Evolutionary conservation across 2,113 vertebrate genomes (phyloP).

Genomic region (Gallinago media): DNA sequence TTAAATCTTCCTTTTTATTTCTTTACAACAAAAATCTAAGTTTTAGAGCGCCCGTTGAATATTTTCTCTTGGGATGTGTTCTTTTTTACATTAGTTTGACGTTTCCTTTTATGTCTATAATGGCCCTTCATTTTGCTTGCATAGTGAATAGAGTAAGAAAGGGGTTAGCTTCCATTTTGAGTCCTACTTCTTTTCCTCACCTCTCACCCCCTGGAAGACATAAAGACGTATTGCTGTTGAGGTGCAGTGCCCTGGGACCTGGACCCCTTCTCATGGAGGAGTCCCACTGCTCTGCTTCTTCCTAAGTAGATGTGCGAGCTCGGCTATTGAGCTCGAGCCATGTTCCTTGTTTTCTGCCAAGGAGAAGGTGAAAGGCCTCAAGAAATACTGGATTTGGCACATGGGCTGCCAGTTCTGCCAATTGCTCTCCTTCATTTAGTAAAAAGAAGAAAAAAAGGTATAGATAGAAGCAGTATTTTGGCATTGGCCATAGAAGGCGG

Average conservation of each 20-base stretch:
- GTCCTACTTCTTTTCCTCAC: not conserved
- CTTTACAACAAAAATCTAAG: not conserved
- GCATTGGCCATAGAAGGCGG: not conserved
- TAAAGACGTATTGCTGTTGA: not conserved
- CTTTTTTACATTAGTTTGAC: not conserved
- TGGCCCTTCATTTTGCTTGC: not conserved
- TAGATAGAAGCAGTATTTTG: not conserved
- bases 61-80: not conserved
- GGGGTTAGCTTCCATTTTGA: not conserved
- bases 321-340: rapidly evolving
- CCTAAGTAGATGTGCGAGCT: not conserved
- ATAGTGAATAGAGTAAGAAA: not conserved
- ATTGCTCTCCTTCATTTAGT: not conserved
- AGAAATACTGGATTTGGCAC: not conserved
- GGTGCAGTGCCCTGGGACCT: not conserved
- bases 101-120: not conserved
- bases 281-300: not conserved
- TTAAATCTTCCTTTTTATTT: not conserved
- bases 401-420: not conserved
- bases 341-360: not conserved
- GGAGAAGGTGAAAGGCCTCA: not conserved
- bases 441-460: not conserved
- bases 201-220: not conserved
- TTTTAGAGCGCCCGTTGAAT: not conserved
- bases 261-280: not conserved